Evolutionary conservation across 1,140 invertebrate genomes (phyloP).

Genomic region (Macrotrachela quadricornifera): DNA sequence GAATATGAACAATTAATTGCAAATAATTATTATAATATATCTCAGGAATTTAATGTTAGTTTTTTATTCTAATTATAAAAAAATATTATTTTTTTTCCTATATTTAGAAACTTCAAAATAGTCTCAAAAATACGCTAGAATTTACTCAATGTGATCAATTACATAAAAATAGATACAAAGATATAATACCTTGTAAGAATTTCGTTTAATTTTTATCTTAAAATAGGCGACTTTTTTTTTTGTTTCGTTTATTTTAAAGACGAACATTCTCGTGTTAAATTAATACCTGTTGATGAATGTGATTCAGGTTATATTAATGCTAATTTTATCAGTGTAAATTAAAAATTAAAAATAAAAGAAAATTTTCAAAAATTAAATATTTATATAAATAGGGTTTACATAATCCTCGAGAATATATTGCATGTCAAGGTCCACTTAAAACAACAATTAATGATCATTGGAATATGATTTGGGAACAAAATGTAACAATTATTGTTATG

Average conservation of each 20-base stretch:
- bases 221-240: neutral
- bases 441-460: conserved; percentile 95
- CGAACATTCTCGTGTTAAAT: neutral
- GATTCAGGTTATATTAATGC: conserved; percentile 88
- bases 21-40: too few relatives aligned
- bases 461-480: conserved; percentile 98
- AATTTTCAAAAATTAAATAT: neutral
- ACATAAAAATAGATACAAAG: too few relatives aligned
- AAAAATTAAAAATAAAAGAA: neutral
- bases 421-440: conserved; percentile 79
- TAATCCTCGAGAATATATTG: conserved; percentile 55
- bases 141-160: too few relatives aligned
- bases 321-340: conserved; percentile 33
- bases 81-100: too few relatives aligned
- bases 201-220: neutral
- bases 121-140: too few relatives aligned
- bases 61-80: too few relatives aligned
- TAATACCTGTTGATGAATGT: neutral
- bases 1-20: too few relatives aligned
- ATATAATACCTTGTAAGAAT: too few relatives aligned
- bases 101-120: too few relatives aligned
- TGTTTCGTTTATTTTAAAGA: neutral
- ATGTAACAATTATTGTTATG: conserved; percentile 97
- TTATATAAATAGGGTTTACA: neutral
- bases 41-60: too few relatives aligned